phyloP scores from a whole-genome alignment of 92 coral and sea anemone species.

The Zoanthus gigantus region DNA sequence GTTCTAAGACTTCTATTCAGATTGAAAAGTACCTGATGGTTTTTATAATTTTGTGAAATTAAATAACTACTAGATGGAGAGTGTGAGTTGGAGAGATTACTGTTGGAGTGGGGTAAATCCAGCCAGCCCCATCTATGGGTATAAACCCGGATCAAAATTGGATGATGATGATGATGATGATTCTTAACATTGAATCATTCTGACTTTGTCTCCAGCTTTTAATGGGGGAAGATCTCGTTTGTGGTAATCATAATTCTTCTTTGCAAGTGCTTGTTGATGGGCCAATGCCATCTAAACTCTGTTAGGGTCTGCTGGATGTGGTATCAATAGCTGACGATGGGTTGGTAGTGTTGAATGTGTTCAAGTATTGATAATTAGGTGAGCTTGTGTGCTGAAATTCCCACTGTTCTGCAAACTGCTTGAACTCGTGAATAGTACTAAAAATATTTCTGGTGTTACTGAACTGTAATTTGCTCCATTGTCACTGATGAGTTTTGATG shows the following conservation, averaged over 20 bases:
- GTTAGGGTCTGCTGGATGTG: constrained; percentile 45
- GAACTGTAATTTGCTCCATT: constrained; percentile 50
- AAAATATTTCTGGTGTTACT: constrained; percentile 64
- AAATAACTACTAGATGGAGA: too few relatives aligned
- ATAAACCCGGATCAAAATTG: too few relatives aligned
- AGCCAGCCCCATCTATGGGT: too few relatives aligned
- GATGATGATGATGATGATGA: too few relatives aligned
- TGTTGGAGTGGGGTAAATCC: too few relatives aligned
- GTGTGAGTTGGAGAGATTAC: too few relatives aligned
- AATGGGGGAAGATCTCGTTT: constrained; percentile 57
- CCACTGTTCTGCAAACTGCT: constrained; percentile 57
- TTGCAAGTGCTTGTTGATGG: constrained; percentile 46
- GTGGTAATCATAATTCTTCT: constrained; percentile 22
- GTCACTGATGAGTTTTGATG: constrained; percentile 52
- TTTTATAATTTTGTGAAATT: too few relatives aligned
- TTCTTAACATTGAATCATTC: neutral
- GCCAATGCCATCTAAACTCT: constrained; percentile 43
- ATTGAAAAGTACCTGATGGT: too few relatives aligned
- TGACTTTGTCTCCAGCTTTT: constrained; percentile 51
- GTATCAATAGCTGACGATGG: constrained; percentile 56
- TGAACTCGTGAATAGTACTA: constrained; percentile 52
- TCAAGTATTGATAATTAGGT: constrained; percentile 34
- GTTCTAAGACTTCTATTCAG: too few relatives aligned
- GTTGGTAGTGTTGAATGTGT: constrained; percentile 47
- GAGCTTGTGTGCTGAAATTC: constrained; percentile 19